Evolutionary conservation across 2,113 vertebrate species (phyloP), one percentile per base, ranked within the genome.

Genomic region (Gasterosteus nipponicus): DNA sequence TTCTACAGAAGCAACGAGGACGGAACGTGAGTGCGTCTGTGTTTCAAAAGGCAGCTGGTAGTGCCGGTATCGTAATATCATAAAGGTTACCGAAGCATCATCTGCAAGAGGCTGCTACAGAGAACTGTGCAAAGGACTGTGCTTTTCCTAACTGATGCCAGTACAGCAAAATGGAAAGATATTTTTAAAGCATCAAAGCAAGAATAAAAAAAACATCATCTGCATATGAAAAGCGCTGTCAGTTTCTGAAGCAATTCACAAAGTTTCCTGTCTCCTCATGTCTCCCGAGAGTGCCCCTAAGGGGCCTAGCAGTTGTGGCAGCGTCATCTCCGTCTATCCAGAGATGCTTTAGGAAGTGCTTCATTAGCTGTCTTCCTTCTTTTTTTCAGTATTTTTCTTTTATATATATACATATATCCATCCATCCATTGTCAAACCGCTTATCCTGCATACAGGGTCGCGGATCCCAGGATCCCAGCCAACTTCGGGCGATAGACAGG

Each of bases 1-100:
- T 97, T 97, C 89, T 97, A 95, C 91, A 90, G 96, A 84, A 97
- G 96, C 91, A 97, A 97, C 0, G 96, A 97, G 77, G 96, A 97
- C 6, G 96, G 96, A 84, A 97, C 96, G 96, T 97, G 89, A 96
- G 96, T 93, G 33, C 35, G 2, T 63, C 41, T 31, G 65, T 39
- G n/a, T 65, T 76, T 57, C 1, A 5, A 53, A 35, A n/a, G 14
- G 14, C 7, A 16, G 39, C 16, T 56, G 33, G 35, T n/a, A 12
- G 41, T 9, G 39, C 22, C 14, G 9, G 8, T 15, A 42, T 35
- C 47, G 18, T 49, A 49, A 18, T 46, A 42, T 29, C 39, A 62
- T 57, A 19, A 63, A 63, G 35, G 33, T 82, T n/a, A 35, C n/a
- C 42, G 11, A 11, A 47, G 57, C 31, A 63, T 49, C 38, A 46